Evolutionary conservation across 2,113 vertebrate species (phyloP).

Genomic region (Talpa occidentalis): DNA sequence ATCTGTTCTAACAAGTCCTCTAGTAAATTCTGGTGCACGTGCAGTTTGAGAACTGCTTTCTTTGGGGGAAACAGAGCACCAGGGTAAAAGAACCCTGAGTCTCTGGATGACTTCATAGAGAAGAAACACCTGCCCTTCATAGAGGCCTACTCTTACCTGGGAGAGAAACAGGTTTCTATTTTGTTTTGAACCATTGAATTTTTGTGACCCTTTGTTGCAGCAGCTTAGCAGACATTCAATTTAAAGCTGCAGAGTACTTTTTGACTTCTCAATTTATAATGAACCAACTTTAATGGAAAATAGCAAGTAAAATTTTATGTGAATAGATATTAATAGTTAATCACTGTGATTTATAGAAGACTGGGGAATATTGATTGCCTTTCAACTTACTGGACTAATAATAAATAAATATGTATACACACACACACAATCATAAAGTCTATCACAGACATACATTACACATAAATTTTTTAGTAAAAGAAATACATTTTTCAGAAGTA

Average conservation of each 20-base stretch:
- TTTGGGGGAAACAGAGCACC: background rate
- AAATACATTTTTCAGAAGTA: background rate
- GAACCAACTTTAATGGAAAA: conserved; percentile 24
- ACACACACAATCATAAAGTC: background rate
- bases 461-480: background rate
- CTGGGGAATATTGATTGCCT: background rate
- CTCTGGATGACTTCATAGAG: background rate
- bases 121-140: background rate
- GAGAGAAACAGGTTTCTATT: background rate
- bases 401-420: background rate
- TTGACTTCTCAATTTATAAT: conserved; percentile 3
- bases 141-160: background rate
- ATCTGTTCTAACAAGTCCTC: background rate
- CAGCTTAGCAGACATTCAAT: background rate
- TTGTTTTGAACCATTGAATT: background rate
- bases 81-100: background rate
- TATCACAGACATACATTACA: background rate
- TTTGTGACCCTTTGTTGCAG: background rate
- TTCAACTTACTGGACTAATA: background rate
- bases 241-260: background rate
- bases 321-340: conserved; percentile 49
- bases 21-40: background rate
- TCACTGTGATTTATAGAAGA: background rate
- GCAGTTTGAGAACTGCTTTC: background rate
- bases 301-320: background rate